phyloP scores from a whole-genome alignment of 2,797 vertebrate species.

The Clamator glandarius region DNA sequence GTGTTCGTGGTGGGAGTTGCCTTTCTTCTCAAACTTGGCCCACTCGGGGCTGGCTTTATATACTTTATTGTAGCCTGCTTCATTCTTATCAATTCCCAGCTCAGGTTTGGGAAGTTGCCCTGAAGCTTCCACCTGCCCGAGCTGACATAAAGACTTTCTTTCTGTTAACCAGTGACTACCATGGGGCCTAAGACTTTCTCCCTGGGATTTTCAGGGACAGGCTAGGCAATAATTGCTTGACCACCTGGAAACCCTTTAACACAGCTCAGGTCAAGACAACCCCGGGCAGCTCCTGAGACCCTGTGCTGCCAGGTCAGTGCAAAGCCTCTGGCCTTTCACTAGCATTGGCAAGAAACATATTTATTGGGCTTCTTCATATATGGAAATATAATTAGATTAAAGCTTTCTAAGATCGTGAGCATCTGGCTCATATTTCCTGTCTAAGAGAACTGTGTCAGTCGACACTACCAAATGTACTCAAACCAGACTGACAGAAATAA shows the following conservation, averaged over 20 bases:
- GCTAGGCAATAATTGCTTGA: background rate
- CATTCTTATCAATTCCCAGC: background rate
- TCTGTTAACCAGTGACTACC: background rate
- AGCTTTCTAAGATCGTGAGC: slow-evolving; percentile 25
- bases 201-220: background rate
- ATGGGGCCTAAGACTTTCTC: fast-evolving
- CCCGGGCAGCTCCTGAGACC: background rate
- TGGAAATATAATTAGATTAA: slow-evolving; percentile 8
- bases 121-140: background rate
- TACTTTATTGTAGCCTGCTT: background rate
- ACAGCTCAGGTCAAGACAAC: background rate
- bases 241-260: background rate
- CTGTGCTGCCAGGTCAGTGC: background rate
- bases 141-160: background rate
- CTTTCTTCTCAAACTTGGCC: background rate
- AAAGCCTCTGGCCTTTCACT: background rate
- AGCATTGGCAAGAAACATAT: background rate
- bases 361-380: background rate
- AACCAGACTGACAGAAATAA: background rate
- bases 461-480: background rate
- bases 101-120: background rate
- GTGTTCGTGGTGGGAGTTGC: background rate
- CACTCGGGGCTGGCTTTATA: fast-evolving
- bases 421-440: slow-evolving; percentile 26
- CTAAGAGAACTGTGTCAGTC: background rate